A percentile compares a stretch with the other conserved stretches of the same genome.
Conservation (phyloP, 2,113 vertebrate genomes). For the Misgurnus anguillicaudatus region DNA sequence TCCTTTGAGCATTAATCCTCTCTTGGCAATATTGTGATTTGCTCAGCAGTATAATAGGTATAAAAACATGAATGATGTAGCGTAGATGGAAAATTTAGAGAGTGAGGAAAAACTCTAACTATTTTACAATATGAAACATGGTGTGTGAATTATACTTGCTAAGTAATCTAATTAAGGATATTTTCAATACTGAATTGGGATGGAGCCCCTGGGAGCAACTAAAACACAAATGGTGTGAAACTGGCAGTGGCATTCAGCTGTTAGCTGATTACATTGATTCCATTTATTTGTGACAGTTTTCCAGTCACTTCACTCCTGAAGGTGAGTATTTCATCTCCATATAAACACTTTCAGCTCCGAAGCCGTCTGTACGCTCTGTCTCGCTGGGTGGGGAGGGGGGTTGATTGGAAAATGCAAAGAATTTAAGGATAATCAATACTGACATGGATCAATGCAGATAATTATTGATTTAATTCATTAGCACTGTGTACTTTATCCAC, state of each 20-base stretch:
- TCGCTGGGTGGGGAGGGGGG: conserved; percentile 45
- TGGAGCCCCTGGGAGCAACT: conserved; percentile 58
- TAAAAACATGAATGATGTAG: conserved; percentile 7
- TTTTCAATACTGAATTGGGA: conserved; percentile 50
- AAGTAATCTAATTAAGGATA: conserved; percentile 64
- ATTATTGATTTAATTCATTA: conserved; percentile 53
- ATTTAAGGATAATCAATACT: conserved; percentile 59
- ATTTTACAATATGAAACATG: conserved; percentile 36
- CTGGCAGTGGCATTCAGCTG: conserved; percentile 57
- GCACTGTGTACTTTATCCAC: conserved; percentile 15
- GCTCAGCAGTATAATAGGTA: not conserved
- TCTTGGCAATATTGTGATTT: not conserved
- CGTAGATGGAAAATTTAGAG: not conserved
- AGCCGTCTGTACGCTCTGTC: conserved; percentile 55
- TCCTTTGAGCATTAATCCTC: not conserved
- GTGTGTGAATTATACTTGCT: conserved; percentile 52
- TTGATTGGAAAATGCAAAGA: conserved; percentile 58
- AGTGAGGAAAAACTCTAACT: not conserved
- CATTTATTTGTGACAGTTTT: conserved; percentile 65
- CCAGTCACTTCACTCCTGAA: conserved; percentile 62
- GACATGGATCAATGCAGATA: conserved; percentile 48
- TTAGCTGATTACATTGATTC: conserved; percentile 69
- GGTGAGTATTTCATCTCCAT: conserved; percentile 73
- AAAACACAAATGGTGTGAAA: conserved; percentile 58
- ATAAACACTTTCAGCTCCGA: conserved; percentile 61